These are phyloP conservation scores for Onthophagus sagittarius DNA, from an alignment of 2,888 invertebrate genomes.

Conservation along the genomic window DNA sequence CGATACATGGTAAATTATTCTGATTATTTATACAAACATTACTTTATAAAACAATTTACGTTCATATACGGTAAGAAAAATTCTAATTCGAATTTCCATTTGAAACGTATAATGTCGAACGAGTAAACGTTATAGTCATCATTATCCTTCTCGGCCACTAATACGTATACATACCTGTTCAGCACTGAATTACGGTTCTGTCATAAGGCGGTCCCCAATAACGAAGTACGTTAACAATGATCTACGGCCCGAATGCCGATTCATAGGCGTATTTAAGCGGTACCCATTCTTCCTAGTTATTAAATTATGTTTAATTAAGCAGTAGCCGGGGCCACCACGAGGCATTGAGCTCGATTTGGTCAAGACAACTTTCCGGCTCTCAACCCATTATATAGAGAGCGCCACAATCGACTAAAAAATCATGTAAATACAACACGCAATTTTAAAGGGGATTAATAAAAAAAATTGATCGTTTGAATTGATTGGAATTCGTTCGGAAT, in stretches of 20 bases:
- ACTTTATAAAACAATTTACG: too few species aligned
- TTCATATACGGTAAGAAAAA: too few species aligned
- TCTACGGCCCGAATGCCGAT: neutral
- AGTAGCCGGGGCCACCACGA: conserved; percentile 21
- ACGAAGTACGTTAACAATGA: neutral
- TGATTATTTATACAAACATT: too few species aligned
- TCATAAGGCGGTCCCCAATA: neutral
- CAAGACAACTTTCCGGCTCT: conserved; percentile 40
- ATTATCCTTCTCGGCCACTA: neutral
- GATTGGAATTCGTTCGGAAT: too few species aligned
- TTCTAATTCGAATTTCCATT: too few species aligned
- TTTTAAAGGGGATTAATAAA: neutral
- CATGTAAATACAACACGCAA: neutral
- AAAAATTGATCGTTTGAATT: too few species aligned
- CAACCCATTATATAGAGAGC: conserved; percentile 38
- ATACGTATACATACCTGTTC: neutral
- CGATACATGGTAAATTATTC: too few species aligned
- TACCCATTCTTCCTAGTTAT: conserved; percentile 27
- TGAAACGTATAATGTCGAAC: neutral
- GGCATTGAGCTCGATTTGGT: conserved; percentile 36
- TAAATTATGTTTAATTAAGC: conserved; percentile 31
- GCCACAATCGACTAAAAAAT: neutral
- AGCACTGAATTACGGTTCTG: neutral
- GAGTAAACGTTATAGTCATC: neutral
- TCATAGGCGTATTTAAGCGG: conserved; percentile 4